These are phyloP conservation scores for Neoaliturus tenellus DNA, from an alignment of 2,888 invertebrate genomes.

Conservation along the genomic window DNA sequence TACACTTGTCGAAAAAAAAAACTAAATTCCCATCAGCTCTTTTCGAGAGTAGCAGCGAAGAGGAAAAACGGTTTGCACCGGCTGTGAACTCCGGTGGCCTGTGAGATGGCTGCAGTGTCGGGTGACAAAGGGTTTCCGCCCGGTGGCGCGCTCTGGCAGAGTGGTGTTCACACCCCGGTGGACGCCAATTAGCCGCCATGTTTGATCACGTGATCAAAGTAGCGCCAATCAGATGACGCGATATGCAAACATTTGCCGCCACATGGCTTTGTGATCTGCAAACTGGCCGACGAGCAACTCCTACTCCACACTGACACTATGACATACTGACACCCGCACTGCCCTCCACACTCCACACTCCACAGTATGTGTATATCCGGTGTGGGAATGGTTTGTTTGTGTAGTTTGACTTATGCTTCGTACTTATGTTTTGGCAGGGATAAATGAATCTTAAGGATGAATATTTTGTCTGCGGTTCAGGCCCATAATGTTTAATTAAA, in stretches of 20 bases:
- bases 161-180: neutral
- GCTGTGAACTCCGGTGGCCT: neutral
- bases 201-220: conserved; percentile 29
- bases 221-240: conserved; percentile 26
- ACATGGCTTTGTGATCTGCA: conserved; percentile 19
- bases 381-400: too few species aligned
- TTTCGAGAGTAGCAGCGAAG: neutral
- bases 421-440: too few species aligned
- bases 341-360: too few species aligned
- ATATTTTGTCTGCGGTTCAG: too few species aligned
- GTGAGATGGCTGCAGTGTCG: neutral
- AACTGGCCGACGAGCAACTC: neutral
- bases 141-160: neutral
- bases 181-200: neutral
- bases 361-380: too few species aligned
- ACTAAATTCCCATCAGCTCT: neutral
- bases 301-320: neutral
- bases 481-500: too few species aligned
- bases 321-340: too few species aligned
- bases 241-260: conserved; percentile 1
- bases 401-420: too few species aligned
- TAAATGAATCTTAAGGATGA: too few species aligned
- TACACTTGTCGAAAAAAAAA: too few species aligned
- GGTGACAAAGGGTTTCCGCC: conserved; percentile 14
- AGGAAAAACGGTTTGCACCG: neutral